These are phyloP conservation scores for Chlorops oryzae DNA, from an alignment of 1,140 invertebrate genomes.

Conservation along the genomic window DNA sequence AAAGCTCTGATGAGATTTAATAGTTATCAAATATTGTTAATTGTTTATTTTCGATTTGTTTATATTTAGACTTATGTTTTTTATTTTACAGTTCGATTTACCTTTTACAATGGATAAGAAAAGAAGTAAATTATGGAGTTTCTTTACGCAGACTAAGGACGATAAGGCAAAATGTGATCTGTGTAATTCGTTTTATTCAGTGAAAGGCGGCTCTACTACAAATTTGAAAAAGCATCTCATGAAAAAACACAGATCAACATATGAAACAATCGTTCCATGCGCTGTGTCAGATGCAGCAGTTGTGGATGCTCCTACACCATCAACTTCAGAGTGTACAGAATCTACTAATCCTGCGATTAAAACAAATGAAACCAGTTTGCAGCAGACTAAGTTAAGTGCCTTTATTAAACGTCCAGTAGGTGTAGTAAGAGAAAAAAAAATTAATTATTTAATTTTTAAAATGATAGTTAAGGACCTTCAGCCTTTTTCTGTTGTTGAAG, in stretches of 20 bases:
- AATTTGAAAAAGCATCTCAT: no score
- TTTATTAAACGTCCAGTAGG: not conserved
- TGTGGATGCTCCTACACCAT: no score
- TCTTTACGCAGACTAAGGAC: not conserved
- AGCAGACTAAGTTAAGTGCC: not conserved
- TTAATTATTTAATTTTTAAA: slow-evolving; percentile 27
- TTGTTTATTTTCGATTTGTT: no score
- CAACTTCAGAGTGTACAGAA: not conserved
- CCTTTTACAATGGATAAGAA: no score
- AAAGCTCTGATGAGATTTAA: no score
- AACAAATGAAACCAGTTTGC: not conserved
- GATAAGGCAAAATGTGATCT: not conserved
- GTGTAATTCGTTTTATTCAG: slow-evolving; percentile 2
- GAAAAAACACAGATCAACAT: slow-evolving; percentile 10
- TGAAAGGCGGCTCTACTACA: slow-evolving; percentile 8
- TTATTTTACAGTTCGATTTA: no score
- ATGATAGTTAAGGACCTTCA: no score
- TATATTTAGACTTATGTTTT: no score
- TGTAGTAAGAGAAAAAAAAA: slow-evolving; percentile 18
- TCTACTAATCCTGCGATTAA: not conserved
- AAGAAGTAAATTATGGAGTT: no score
- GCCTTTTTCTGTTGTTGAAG: no score
- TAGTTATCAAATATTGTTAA: no score
- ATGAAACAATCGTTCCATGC: not conserved
- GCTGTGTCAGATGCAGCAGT: not conserved